Percentiles rank a stretch among this genome's conserved stretches.
Evolutionary conservation across 2,113 vertebrate species (phyloP).

Genomic region (rabbit (Oryctolagus cuniculus)): mOryCun1.1 NC_091432.1:155996501-155997000

Average conservation of each 20-base stretch:
- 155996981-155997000: background rate
- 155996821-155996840: background rate
- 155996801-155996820: background rate
- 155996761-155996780: background rate
- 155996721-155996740: background rate
- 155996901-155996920: background rate
- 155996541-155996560: background rate
- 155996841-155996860: background rate
- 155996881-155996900: background rate
- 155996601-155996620: background rate
- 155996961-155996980: background rate
- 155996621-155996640: background rate
- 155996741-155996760: background rate
- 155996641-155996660: background rate
- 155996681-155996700: background rate
- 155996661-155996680: background rate
- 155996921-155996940: background rate
- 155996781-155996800: background rate
- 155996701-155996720: background rate
- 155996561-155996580: background rate
- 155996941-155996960: background rate
- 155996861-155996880: background rate
- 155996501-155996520: background rate
- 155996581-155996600: background rate
- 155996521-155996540: background rate